Evolutionary conservation across 1,140 invertebrate genomes (phyloP).

Genomic region (Philotrypesis tridentata): DNA sequence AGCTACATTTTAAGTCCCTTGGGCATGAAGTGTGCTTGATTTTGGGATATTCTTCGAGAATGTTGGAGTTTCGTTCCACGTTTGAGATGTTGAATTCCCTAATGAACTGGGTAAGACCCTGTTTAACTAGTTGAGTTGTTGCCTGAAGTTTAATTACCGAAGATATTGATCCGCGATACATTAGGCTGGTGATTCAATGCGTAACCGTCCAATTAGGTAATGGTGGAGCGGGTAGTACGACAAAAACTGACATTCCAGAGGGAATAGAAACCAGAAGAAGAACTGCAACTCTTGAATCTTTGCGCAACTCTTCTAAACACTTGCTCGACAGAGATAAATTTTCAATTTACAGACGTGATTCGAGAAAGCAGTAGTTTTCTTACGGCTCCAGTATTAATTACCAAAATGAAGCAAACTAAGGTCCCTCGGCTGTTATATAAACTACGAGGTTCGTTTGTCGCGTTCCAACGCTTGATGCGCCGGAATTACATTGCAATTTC

Average conservation of each 20-base stretch:
- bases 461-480: not conserved
- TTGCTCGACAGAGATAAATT: slow-evolving; percentile 18
- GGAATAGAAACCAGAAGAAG: not conserved
- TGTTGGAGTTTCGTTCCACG: not conserved
- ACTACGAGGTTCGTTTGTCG: slow-evolving; percentile 28
- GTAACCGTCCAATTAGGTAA: not conserved
- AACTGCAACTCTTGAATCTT: not conserved
- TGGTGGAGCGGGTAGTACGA: not conserved
- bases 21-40: not conserved
- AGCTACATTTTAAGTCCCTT: not conserved
- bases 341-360: slow-evolving; percentile 31
- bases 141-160: not conserved
- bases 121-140: not conserved
- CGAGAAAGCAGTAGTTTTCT: not conserved
- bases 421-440: slow-evolving; percentile 31
- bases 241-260: not conserved
- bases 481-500: slow-evolving; percentile 38
- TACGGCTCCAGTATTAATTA: not conserved
- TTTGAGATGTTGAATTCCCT: not conserved
- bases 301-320: not conserved
- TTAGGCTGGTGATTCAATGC: too few species aligned
- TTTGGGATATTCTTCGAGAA: not conserved
- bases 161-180: not conserved
- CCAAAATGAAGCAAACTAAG: not conserved
- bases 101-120: not conserved